Evolutionary conservation across 2,113 vertebrate genomes (phyloP), one percentile per base, ranked within the genome.

Genomic region (Bothrops jararaca): DNA sequence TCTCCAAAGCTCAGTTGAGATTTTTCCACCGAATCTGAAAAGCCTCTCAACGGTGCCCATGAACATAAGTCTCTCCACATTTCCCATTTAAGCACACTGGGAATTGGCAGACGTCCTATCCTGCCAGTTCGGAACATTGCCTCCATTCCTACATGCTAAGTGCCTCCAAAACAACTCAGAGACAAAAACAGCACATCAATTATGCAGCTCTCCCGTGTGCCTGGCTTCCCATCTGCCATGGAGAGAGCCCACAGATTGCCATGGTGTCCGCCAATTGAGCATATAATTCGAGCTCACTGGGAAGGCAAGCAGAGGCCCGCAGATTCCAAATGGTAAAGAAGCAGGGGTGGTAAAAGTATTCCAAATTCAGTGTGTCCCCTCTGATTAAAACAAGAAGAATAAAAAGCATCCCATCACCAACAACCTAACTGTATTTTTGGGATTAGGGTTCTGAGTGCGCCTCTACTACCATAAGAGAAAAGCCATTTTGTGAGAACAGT

Each of bases 141-240:
- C 88, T 90, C 57, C 0, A 0, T 92, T 11, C 92, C 42, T 89
- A 34, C 39, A 22, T 11, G 69, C 8, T 80, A 11, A 52, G 12
- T 94, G 10, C 3, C 24, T 89, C 92, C 74, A 3, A 89, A 15
- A 93, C 12, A 24, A 26, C 74, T 93, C 45, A 92, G 88, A 90
- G 39, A 95, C 90, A 94, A 91, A 88, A n/a, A 64, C 60, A 22
- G 90, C 18, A 34, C 18, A 74, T 69, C n/a, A 0, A 94, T 3
- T 91, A 92, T 89, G 92, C 74, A 94, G 42, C 11, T 29, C 91
- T 0, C 93, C 94, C 24, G 22, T 91, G 58, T 64, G 90, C 94
- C 85, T 52, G 80, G 2, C n/a, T 85, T 88, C 86, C 86, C 53
- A 88, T 93, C 64, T 91, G 93, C 69, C 53, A 94, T 18, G 89